Evolutionary conservation across 1,140 invertebrate species (phyloP).

Genomic region (Lanistes nyassanus): DNA sequence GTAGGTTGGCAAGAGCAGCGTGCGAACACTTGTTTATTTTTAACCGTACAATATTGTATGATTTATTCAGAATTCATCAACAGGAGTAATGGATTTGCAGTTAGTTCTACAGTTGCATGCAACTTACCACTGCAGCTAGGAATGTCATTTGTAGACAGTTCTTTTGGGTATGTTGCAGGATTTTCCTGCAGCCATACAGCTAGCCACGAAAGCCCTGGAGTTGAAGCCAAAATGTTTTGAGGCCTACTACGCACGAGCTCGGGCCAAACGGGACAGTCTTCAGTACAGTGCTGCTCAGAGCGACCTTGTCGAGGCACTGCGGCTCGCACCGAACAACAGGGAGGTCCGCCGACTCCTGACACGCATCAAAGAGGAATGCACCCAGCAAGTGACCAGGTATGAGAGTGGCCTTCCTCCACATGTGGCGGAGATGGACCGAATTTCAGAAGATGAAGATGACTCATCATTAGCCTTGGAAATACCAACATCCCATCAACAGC

Average conservation of each 20-base stretch:
- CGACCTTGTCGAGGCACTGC: conserved; percentile 77
- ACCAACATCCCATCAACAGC: background rate
- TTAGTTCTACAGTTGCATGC: too few species aligned
- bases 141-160: too few species aligned
- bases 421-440: conserved; percentile 32
- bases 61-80: too few species aligned
- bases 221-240: conserved; percentile 89
- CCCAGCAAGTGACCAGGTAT: conserved; percentile 57
- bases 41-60: too few species aligned
- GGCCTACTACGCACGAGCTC: conserved; percentile 89
- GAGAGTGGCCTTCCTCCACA: conserved; percentile 25
- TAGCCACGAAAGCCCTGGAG: conserved; percentile 85
- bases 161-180: conserved; percentile 61
- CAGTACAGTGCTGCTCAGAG: conserved; percentile 73
- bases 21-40: too few species aligned
- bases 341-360: conserved; percentile 76
- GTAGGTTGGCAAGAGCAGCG: conserved; percentile 83
- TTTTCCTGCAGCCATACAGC: conserved; percentile 77
- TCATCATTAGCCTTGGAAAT: conserved; percentile 25
- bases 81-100: too few species aligned
- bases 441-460: conserved; percentile 41
- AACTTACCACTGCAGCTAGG: too few species aligned
- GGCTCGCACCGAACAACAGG: conserved; percentile 74
- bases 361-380: conserved; percentile 74
- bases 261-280: conserved; percentile 81